Conservation (phyloP, 92 coral and sea anemone species). For the Actinostola sp. region DNA sequence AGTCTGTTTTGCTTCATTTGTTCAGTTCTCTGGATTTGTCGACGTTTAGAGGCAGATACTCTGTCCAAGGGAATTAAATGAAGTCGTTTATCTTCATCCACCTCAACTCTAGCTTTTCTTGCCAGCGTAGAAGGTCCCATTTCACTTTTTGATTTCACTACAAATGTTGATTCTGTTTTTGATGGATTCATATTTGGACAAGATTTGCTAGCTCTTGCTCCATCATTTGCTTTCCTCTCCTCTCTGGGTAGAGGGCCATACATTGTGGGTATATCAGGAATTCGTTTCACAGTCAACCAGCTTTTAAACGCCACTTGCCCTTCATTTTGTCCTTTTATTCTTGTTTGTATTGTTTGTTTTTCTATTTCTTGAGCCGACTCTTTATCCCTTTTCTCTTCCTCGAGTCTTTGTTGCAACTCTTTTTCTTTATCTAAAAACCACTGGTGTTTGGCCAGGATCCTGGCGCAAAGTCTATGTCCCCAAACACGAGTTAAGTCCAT, state of each 20-base stretch:
- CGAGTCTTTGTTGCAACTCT: conserved; percentile 63
- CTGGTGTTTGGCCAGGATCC: conserved; percentile 84
- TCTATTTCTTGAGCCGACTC: conserved; percentile 80
- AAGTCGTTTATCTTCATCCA: conserved; percentile 84
- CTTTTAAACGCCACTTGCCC: conserved; percentile 81
- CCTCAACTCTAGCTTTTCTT: conserved; percentile 6
- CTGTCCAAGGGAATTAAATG: conserved; percentile 91
- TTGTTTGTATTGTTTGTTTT: conserved; percentile 52
- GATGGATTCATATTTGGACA: conserved; percentile 50
- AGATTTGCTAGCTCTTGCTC: conserved; percentile 52
- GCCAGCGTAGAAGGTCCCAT: conserved; percentile 43
- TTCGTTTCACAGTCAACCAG: conserved; percentile 74
- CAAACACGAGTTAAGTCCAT: conserved; percentile 91
- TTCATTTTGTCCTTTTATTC: conserved; percentile 71
- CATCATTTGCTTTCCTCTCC: conserved; percentile 62
- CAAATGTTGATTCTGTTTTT: conserved; percentile 67
- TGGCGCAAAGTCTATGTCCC: conserved; percentile 91
- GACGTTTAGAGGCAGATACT: conserved; percentile 75
- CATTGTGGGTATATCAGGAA: conserved; percentile 81
- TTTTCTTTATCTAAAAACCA: conserved; percentile 92
- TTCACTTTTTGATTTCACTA: conserved; percentile 73
- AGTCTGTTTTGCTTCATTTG: conserved; percentile 49
- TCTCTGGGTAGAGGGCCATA: conserved; percentile 87
- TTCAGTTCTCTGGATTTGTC: conserved; percentile 74
- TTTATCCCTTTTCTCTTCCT: conserved; percentile 55